Evolutionary conservation across 2,888 invertebrate genomes (phyloP).

Genomic region (Nomada fabriciana): DNA sequence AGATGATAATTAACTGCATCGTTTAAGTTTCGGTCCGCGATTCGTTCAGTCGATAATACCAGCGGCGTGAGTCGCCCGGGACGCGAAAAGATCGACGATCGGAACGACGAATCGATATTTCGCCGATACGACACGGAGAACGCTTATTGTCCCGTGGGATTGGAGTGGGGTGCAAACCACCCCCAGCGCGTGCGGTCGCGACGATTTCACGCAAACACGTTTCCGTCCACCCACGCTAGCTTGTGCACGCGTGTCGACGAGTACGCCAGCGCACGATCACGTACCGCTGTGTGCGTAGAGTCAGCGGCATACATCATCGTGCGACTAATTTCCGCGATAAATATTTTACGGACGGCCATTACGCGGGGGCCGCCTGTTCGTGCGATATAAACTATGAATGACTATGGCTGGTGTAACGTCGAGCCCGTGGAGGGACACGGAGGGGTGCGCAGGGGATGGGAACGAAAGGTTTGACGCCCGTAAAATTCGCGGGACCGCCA

Average conservation of each 20-base stretch:
- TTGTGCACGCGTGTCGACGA: constrained; percentile 44
- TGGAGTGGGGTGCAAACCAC: constrained; percentile 20
- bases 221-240: constrained; percentile 48
- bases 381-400: constrained; percentile 73
- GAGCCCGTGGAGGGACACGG: constrained; percentile 66
- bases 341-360: constrained; percentile 81
- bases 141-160: constrained; percentile 64
- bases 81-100: constrained; percentile 66
- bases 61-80: constrained; percentile 25
- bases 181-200: constrained; percentile 54
- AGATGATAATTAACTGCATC: constrained; percentile 16
- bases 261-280: constrained; percentile 69
- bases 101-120: constrained; percentile 67
- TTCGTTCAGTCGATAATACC: constrained; percentile 52
- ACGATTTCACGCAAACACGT: constrained; percentile 64
- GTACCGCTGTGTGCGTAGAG: constrained; percentile 55
- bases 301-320: constrained; percentile 77
- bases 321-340: constrained; percentile 81
- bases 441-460: constrained; percentile 76
- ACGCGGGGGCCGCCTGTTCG: constrained; percentile 71
- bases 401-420: constrained; percentile 67
- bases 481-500: constrained; percentile 74
- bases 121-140: constrained; percentile 58
- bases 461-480: constrained; percentile 73
- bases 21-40: constrained; percentile 27